Conservation (phyloP, 2,888 invertebrate species). For the Troglohyphantes excavatus region DNA sequence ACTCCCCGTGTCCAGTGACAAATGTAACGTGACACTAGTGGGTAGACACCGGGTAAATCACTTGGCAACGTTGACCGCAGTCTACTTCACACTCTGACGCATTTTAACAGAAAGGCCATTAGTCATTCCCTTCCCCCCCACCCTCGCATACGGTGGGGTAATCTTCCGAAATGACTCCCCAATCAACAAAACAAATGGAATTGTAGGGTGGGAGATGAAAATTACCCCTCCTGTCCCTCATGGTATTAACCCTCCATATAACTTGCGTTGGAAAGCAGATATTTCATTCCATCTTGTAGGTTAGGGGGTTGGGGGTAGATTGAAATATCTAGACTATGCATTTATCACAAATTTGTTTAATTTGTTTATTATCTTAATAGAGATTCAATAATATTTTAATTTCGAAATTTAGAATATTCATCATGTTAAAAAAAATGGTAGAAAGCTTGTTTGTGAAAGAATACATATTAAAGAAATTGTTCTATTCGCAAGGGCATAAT, state of each 20-base stretch:
- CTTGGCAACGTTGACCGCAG: constrained; percentile 59
- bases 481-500: neutral
- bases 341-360: no score
- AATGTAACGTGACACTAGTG: constrained; percentile 47
- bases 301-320: neutral
- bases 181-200: constrained; percentile 73
- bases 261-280: constrained; percentile 22
- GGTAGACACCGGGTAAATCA: constrained; percentile 50
- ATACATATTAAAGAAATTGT: neutral
- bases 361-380: no score
- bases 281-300: neutral
- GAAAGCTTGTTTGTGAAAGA: no score
- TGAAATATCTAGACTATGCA: no score
- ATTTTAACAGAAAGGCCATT: constrained; percentile 62
- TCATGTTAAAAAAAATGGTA: no score
- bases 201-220: constrained; percentile 49
- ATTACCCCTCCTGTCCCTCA: constrained; percentile 49
- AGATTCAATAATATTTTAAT: no score
- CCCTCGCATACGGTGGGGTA: constrained; percentile 45
- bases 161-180: constrained; percentile 72
- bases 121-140: constrained; percentile 65
- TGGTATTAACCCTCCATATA: constrained; percentile 16
- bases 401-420: no score
- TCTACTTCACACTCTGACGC: constrained; percentile 58
- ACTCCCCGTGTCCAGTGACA: constrained; percentile 14